phyloP scores from a whole-genome alignment of 1,140 invertebrate genomes.

The Cepaea nemoralis region DNA sequence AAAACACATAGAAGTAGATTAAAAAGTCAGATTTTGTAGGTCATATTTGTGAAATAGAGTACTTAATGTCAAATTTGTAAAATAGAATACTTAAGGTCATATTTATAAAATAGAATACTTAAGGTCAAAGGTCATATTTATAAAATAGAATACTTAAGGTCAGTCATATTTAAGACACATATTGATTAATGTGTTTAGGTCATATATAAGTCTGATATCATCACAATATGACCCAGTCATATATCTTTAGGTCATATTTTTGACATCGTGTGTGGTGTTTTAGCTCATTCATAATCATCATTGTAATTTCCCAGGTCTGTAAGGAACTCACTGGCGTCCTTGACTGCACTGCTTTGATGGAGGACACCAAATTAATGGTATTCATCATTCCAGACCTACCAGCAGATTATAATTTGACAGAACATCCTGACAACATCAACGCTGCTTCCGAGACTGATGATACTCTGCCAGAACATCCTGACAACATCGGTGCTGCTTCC shows the following conservation, averaged over 20 bases:
- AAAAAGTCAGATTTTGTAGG: no score
- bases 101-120: no score
- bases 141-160: no score
- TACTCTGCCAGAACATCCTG: background rate
- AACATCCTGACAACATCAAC: background rate
- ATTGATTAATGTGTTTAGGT: no score
- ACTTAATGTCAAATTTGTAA: no score
- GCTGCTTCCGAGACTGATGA: background rate
- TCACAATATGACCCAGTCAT: no score
- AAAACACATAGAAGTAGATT: no score
- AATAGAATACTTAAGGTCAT: no score
- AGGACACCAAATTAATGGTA: background rate
- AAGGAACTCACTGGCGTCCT: conserved; percentile 1
- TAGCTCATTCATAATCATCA: background rate
- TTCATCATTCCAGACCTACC: conserved; percentile 5
- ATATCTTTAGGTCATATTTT: background rate
- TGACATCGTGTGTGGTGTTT: background rate
- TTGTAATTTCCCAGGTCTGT: background rate
- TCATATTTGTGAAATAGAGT: no score
- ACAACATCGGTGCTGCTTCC: background rate
- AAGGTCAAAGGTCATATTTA: no score
- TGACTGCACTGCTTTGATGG: conserved; percentile 5
- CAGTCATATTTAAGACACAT: no score
- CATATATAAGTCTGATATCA: no score
- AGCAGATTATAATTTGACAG: background rate